These are phyloP conservation scores for Phalacrocorax carbo DNA, from an alignment of 2,113 vertebrate species.

Conservation along the genomic window DNA sequence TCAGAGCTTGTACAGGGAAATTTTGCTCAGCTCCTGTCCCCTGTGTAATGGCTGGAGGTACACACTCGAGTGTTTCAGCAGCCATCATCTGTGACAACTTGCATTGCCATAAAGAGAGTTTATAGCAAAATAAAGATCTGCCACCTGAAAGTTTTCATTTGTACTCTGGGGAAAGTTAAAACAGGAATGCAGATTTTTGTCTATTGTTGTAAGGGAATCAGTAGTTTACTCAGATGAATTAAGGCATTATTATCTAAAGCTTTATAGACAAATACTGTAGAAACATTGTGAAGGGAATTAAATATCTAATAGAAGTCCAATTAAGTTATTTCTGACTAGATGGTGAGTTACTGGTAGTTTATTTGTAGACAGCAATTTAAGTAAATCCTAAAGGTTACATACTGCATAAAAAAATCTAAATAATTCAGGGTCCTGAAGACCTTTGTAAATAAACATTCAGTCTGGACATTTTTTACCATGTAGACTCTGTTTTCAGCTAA, in stretches of 20 bases:
- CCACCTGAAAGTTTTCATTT: not conserved
- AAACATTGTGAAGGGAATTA: constrained; percentile 26
- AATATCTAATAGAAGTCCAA: constrained; percentile 14
- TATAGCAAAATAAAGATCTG: not conserved
- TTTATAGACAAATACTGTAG: constrained; percentile 7
- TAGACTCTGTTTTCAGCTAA: not conserved
- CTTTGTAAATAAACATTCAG: not conserved
- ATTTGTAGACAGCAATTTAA: constrained; percentile 25
- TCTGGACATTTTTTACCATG: not conserved
- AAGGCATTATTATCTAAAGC: not conserved
- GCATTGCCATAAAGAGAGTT: not conserved
- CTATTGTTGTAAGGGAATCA: constrained; percentile 17
- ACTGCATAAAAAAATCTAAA: not conserved
- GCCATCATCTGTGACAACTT: not conserved
- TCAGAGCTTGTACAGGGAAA: not conserved
- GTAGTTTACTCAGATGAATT: constrained; percentile 37
- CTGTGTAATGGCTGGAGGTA: not conserved
- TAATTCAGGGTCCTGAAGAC: not conserved
- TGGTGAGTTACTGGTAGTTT: not conserved
- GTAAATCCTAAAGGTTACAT: not conserved
- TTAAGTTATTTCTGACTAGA: constrained; percentile 36
- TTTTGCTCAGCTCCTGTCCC: not conserved
- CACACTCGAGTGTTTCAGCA: not conserved
- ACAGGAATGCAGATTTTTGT: constrained; percentile 6
- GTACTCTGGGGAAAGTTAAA: not conserved